These are phyloP conservation scores for Eledone cirrhosa DNA, from an alignment of 2,888 invertebrate genomes.

Conservation along the genomic window DNA sequence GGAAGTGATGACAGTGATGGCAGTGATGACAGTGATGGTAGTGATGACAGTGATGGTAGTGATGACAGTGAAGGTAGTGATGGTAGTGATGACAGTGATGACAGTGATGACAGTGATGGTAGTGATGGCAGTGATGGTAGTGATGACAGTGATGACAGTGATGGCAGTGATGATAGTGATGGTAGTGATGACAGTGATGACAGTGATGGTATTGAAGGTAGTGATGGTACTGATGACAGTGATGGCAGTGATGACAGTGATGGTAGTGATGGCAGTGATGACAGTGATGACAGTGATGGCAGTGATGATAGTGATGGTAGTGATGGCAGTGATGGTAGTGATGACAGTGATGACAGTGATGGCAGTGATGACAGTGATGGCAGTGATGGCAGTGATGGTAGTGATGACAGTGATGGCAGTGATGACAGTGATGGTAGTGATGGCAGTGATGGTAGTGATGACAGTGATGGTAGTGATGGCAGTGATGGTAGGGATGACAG, in stretches of 20 bases:
- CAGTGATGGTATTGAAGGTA: too few species aligned
- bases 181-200: not conserved
- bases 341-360: not conserved
- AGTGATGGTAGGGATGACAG: not conserved
- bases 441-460: not conserved
- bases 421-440: slow-evolving; percentile 13
- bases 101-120: slow-evolving; percentile 13
- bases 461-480: slow-evolving; percentile 5
- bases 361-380: not conserved
- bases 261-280: slow-evolving; percentile 9
- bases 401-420: not conserved
- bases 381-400: slow-evolving; percentile 12
- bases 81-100: too few species aligned
- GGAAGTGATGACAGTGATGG: slow-evolving; percentile 17
- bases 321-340: slow-evolving; percentile 16
- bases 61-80: too few species aligned
- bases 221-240: slow-evolving; percentile 7
- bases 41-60: too few species aligned
- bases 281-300: slow-evolving; percentile 13
- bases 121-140: slow-evolving; percentile 15
- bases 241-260: slow-evolving; percentile 3
- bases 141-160: slow-evolving; percentile 19
- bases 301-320: not conserved
- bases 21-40: slow-evolving; percentile 13
- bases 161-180: not conserved